Evolutionary conservation across 2,797 vertebrate species (phyloP), one percentile per base, ranked within the genome.

Genomic region (Esox masquinongy): DNA sequence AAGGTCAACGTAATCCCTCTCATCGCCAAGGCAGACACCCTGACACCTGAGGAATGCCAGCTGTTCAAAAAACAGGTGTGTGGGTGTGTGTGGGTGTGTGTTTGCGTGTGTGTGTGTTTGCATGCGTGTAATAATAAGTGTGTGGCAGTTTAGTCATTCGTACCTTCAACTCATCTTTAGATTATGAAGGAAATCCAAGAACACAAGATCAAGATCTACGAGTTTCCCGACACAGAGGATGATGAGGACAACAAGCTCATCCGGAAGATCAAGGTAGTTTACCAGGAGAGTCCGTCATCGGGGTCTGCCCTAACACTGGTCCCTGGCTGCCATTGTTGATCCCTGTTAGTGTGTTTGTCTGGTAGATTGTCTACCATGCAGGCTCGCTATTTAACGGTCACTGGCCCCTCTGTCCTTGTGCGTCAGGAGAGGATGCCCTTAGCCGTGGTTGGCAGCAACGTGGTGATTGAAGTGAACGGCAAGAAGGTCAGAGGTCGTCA

Each of bases 151-250:
- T 24, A 43, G 11, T 73, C 8, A 15, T n/a, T 49, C 19, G n/a
- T 4, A 43, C 78, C 15, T 77, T 56, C 17, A 59, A 8, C 53
- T 59, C 53, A 59, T 76, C 1, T 11, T 74, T 73, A 95, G 94
- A 95, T 95, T 19, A 95, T 95, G 94, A 95, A 95, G 83, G 94
- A 95, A 86, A 95, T 95, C 47, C 94, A 95, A 77, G 94, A 95
- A 70, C 94, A 95, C 83, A 95, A 94, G 86, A 95, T 95, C 36
- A 94, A 95, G 85, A 95, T 95, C 74, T 95, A 95, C 7, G 94
- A 95, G 80, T 95, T 95, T 82, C 94, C 94, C 0, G 94, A 95
- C 88, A 92, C 92, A 0, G 94, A 94, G 82, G 94, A 95, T 0
- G 94, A 95, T 1, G 94, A 95, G 77, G 94, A 95, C 88, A 94